These are phyloP conservation scores for Odocoileus hemionus DNA, from an alignment of 2,113 vertebrate genomes.

Conservation along the genomic window DNA sequence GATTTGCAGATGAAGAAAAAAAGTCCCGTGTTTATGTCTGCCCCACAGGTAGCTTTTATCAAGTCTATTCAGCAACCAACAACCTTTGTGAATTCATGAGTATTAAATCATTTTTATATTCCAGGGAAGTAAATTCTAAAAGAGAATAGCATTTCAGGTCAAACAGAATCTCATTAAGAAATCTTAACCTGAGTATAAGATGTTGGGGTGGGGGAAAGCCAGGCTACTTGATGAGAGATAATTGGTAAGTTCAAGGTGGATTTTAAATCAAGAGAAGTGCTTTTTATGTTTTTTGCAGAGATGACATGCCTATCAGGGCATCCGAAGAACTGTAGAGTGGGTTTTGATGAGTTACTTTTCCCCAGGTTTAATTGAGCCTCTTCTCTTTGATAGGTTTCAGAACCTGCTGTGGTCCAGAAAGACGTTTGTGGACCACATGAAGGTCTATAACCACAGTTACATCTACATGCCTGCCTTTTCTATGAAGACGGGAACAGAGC, in stretches of 20 bases:
- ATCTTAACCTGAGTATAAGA: not conserved
- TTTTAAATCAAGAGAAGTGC: not conserved
- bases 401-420: constrained; percentile 96
- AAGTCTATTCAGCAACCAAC: not conserved
- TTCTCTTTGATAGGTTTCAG: constrained; percentile 87
- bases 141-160: not conserved
- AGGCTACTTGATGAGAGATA: not conserved
- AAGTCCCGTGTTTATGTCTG: not conserved
- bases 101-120: not conserved
- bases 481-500: constrained; percentile 92
- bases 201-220: not conserved
- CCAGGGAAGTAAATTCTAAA: not conserved
- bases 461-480: constrained; percentile 99
- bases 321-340: not conserved
- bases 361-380: constrained; percentile 6
- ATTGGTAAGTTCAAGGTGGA: not conserved
- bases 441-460: constrained; percentile 92
- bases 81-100: not conserved
- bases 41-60: not conserved
- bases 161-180: not conserved
- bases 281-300: not conserved
- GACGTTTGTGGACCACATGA: constrained; percentile 91
- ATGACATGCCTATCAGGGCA: not conserved
- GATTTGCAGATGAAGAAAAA: not conserved
- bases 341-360: not conserved